Evolutionary conservation across 2,113 vertebrate genomes (phyloP), one percentile per base, ranked within the genome.

Genomic region (Phainopepla nitens): DNA sequence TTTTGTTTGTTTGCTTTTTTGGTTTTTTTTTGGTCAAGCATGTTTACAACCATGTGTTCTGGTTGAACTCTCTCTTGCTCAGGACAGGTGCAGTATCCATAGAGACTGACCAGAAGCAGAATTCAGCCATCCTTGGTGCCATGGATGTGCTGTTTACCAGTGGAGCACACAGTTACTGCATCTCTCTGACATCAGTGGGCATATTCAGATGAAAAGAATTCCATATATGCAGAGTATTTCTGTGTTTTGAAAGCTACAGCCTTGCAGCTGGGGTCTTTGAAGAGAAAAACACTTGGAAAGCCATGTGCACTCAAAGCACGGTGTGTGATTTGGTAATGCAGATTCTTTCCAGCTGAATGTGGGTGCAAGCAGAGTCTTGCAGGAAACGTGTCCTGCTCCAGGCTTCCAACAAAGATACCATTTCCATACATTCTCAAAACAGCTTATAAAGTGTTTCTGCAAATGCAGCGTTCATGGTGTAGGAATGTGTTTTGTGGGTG

Each of bases 311-410:
- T 65, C n/a, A 61, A 72, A 79, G 18, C 1, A 4, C 1, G 2
- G 49, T 51, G 7, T 58, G 78, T 82, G 93, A 77, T 86, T 75
- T 91, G 94, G 66, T 96, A 78, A 83, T 57, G 71, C 75, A 77
- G 51, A 88, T 91, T 87, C 79, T 90, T 94, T 92, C 79, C 90
- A 93, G 75, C 45, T 83, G 68, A 77, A 58, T 44, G 62, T 85
- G 75, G 81, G 21, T 90, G 93, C 84, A 94, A 85, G 87, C 51
- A 72, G 75, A 39, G 75, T 90, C 92, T 82, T 95, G 91, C 84
- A 95, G 82, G 93, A 96, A 91, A 57, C 0, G 0, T 69, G 45
- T 94, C 77, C 85, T 92, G 17, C 71, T 13, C 8, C 61, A 39
- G 76, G 73, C 70, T 91, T 72, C 84, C 88, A 92, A 72, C 41